phyloP scores from a whole-genome alignment of 2,113 vertebrate species.

The Nyctibius bracteatus region DNA sequence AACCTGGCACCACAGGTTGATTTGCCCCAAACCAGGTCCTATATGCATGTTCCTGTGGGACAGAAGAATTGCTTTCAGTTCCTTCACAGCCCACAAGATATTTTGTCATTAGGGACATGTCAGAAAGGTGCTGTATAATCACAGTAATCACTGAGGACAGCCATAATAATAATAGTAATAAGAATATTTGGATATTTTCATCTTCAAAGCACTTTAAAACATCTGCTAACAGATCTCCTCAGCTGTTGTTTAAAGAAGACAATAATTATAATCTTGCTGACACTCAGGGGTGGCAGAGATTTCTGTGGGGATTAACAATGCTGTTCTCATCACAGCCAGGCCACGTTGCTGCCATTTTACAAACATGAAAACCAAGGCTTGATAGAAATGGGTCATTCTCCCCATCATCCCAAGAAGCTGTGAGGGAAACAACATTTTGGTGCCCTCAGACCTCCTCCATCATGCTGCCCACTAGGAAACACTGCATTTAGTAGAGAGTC shows the following conservation, averaged over 20 bases:
- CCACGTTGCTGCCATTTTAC: background rate
- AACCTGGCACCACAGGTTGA: background rate
- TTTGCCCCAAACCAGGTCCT: background rate
- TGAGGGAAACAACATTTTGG: background rate
- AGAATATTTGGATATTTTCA: background rate
- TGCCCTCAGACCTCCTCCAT: background rate
- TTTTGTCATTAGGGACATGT: background rate
- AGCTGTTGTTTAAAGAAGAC: background rate
- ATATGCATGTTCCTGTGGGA: background rate
- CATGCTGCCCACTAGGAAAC: background rate
- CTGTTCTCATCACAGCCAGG: background rate
- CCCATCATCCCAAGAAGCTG: rapidly evolving
- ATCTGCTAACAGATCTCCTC: background rate
- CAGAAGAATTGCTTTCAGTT: background rate
- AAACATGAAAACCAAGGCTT: background rate
- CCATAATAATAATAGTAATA: background rate
- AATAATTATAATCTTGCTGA: background rate
- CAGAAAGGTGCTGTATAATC: background rate
- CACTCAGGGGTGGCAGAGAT: background rate
- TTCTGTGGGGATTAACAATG: background rate
- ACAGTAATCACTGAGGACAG: background rate
- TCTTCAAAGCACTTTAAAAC: background rate
- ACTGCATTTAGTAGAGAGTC: rapidly evolving
- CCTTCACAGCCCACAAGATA: background rate
- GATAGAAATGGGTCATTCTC: rapidly evolving